A percentile compares a stretch with the other conserved stretches of the same genome.
Evolutionary conservation across 2,113 vertebrate genomes (phyloP).

Genomic region (Myiozetetes cayanensis): DNA sequence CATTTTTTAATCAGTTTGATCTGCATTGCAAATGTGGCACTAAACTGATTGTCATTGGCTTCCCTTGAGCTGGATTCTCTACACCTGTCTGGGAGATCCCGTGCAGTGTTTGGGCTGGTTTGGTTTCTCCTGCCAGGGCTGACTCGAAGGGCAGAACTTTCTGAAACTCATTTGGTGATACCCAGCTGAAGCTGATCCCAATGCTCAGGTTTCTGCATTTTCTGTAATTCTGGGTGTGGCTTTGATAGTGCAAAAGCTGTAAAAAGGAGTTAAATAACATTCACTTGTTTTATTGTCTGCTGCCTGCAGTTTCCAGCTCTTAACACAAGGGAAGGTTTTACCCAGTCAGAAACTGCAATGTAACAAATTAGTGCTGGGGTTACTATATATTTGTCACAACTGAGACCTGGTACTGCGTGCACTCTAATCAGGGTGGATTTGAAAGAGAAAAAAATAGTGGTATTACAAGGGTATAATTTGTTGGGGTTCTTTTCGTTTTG

Average conservation of each 20-base stretch:
- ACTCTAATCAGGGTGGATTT: neutral
- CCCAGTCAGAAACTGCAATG: neutral
- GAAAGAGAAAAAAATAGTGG: neutral
- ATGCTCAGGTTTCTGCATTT: neutral
- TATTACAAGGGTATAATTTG: neutral
- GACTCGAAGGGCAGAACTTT: neutral
- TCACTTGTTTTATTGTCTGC: neutral
- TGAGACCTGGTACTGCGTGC: neutral
- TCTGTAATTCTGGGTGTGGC: neutral
- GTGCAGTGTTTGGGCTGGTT: neutral
- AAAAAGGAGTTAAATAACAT: neutral
- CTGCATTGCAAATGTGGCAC: neutral
- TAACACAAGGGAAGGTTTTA: neutral
- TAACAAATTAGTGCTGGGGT: neutral
- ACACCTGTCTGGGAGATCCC: accelerated
- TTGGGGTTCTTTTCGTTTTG: neutral
- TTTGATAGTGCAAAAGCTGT: neutral
- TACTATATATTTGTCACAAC: neutral
- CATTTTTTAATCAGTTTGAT: neutral
- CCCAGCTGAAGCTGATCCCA: neutral
- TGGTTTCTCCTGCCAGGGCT: neutral
- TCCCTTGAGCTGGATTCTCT: neutral
- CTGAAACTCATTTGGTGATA: neutral
- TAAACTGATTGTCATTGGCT: neutral
- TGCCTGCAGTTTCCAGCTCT: neutral